Conservation (phyloP, 2,888 invertebrate genomes). For the Patella ulyssiponensis region DNA sequence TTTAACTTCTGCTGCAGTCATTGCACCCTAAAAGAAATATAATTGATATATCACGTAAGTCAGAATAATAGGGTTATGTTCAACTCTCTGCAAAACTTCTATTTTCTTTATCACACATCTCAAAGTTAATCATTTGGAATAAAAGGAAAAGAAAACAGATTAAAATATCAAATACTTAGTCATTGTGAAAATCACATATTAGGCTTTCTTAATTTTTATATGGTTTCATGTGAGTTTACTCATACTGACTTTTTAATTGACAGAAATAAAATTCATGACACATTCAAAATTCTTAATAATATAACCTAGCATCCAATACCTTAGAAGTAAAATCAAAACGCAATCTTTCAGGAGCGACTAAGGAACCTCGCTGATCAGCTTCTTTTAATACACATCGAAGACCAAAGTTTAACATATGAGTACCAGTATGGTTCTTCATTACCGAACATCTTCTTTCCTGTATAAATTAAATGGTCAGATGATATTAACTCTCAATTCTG, state of each 20-base stretch:
- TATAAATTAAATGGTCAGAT: constrained; percentile 27
- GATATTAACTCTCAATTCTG: too few relatives aligned
- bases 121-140: background rate
- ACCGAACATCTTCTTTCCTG: constrained; percentile 84
- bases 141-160: background rate
- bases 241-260: too few relatives aligned
- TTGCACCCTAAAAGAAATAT: constrained; percentile 77
- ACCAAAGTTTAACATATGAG: constrained; percentile 96
- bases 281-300: background rate
- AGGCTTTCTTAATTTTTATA: too few relatives aligned
- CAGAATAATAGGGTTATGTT: background rate
- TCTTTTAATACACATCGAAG: constrained; percentile 90
- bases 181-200: too few relatives aligned
- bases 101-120: background rate
- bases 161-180: too few relatives aligned
- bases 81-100: background rate
- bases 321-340: constrained; percentile 90
- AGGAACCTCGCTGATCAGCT: constrained; percentile 95
- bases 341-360: constrained; percentile 96
- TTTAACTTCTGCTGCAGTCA: constrained; percentile 90
- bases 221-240: too few relatives aligned
- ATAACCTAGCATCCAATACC: constrained; percentile 39
- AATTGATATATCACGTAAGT: background rate
- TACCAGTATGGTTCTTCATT: constrained; percentile 99
- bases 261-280: background rate